Evolutionary conservation across 2,888 invertebrate genomes (phyloP), one percentile per base, ranked within the genome.

Genomic region (Holacanthella duospinosa): DNA sequence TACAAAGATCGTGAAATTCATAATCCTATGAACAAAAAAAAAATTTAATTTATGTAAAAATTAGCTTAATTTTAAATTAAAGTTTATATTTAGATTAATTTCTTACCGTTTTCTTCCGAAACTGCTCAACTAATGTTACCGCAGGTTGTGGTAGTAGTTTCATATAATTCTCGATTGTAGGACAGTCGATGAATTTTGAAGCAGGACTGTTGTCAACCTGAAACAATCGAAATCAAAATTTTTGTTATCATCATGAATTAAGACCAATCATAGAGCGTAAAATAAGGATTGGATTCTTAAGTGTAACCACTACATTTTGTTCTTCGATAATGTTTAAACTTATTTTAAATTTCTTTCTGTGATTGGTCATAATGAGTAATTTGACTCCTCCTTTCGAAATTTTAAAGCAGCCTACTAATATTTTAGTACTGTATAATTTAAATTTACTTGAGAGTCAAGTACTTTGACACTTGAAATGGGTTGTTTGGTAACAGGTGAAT

Each of bases 221-320:
- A 73, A 19, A 77, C 75, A 0, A n/a, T n/a, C n/a, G n/a, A n/a
- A n/a, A n/a, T n/a, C n/a, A n/a, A n/a, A n/a, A n/a, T n/a, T n/a
- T n/a, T n/a, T n/a, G n/a, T n/a, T n/a, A n/a, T n/a, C n/a, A n/a
- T n/a, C n/a, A n/a, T n/a, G n/a, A 74, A 74, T 1, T 74, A 74
- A 1, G 74, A 74, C 0, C 75, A 75, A 0, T 75, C 76, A 3
- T 74, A 74, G 9, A 36, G 36, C n/a, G 6, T 12, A 53, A 6
- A 53, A 53, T n/a, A 53, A 53, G 25, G 25, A n/a, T 24, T 6
- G 25, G 54, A 53, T 9, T n/a, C 6, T 6, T 6, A 9, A 53
- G n/a, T 53, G 59, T 26, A 19, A 16, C 16, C 6, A 36, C 36
- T 6, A 12, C 16, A 36, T 36, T 36, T 36, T 16, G 36, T 36